These are phyloP conservation scores for Ptychodera flava DNA, from an alignment of 35 echinoderm and acorn worm genomes.

Conservation along the genomic window DNA sequence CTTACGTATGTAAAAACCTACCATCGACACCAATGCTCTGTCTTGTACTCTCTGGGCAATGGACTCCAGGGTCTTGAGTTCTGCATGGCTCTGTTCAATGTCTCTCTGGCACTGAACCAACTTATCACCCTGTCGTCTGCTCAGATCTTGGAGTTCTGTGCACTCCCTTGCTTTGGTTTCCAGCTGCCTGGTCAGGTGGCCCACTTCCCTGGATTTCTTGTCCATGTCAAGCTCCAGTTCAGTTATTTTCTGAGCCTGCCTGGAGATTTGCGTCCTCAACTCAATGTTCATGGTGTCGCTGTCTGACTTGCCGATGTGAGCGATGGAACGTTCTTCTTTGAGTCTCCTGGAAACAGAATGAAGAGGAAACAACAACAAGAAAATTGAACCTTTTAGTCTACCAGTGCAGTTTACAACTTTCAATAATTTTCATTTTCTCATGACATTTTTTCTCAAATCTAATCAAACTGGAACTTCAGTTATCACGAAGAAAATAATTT, in stretches of 20 bases:
- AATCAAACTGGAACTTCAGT: too few species aligned
- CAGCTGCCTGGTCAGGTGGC: not conserved
- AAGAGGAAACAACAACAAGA: too few species aligned
- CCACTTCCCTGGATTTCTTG: conserved; percentile 4
- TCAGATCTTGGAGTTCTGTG: conserved; percentile 5
- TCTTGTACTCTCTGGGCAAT: conserved; percentile 24
- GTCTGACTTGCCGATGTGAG: not conserved
- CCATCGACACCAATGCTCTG: not conserved
- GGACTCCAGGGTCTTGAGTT: conserved; percentile 40
- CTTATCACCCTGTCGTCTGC: not conserved
- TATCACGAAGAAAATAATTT: too few species aligned
- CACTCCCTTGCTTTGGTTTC: not conserved
- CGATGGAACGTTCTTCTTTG: not conserved
- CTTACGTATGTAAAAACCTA: too few species aligned
- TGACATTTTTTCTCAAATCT: too few species aligned
- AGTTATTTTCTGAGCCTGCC: conserved; percentile 43
- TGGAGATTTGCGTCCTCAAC: conserved; percentile 41
- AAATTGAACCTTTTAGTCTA: too few species aligned
- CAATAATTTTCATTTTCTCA: too few species aligned
- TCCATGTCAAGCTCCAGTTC: conserved; percentile 10
- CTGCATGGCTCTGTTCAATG: conserved; percentile 41
- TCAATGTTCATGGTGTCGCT: conserved; percentile 17
- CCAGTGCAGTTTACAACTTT: too few species aligned
- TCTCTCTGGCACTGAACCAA: conserved; percentile 57
- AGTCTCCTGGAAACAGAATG: not conserved